Evolutionary conservation across 2,888 invertebrate genomes (phyloP).

Genomic region (Andrena marginata): DNA sequence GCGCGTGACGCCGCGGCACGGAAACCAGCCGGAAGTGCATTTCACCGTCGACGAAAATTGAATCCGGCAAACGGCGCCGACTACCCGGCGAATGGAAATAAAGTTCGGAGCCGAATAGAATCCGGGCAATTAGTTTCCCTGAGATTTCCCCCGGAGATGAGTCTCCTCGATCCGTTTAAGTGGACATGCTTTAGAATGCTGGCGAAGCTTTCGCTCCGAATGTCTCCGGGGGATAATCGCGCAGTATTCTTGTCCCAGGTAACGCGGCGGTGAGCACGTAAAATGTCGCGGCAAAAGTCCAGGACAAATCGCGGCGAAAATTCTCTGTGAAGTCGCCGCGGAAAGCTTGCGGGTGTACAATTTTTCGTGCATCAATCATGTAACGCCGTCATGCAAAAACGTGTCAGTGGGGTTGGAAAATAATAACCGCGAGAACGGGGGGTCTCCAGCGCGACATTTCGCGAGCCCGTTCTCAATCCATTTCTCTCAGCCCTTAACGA

Average conservation of each 20-base stretch:
- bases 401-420: slow-evolving; percentile 29
- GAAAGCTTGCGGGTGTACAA: not conserved
- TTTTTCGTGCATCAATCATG: slow-evolving; percentile 35
- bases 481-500: slow-evolving; percentile 73
- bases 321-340: not conserved
- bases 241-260: not conserved
- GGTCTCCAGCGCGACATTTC: slow-evolving; percentile 36
- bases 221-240: too few species aligned
- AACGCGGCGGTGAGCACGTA: not conserved
- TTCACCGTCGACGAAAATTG: slow-evolving; percentile 28
- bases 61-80: slow-evolving; percentile 34
- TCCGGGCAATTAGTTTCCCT: slow-evolving; percentile 35
- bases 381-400: slow-evolving; percentile 19
- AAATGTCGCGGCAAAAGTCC: not conserved
- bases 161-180: slow-evolving; percentile 24
- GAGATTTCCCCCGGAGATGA: slow-evolving; percentile 35
- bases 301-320: not conserved
- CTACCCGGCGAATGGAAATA: slow-evolving; percentile 37
- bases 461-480: slow-evolving; percentile 48
- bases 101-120: slow-evolving; percentile 20
- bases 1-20: slow-evolving; percentile 24
- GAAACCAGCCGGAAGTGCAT: slow-evolving; percentile 40
- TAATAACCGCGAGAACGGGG: slow-evolving; percentile 37
- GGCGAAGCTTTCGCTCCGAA: not conserved
- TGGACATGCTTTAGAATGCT: slow-evolving; percentile 7